Evolutionary conservation across 2,888 invertebrate genomes (phyloP).

Genomic region (Choreutis nemorana): DNA sequence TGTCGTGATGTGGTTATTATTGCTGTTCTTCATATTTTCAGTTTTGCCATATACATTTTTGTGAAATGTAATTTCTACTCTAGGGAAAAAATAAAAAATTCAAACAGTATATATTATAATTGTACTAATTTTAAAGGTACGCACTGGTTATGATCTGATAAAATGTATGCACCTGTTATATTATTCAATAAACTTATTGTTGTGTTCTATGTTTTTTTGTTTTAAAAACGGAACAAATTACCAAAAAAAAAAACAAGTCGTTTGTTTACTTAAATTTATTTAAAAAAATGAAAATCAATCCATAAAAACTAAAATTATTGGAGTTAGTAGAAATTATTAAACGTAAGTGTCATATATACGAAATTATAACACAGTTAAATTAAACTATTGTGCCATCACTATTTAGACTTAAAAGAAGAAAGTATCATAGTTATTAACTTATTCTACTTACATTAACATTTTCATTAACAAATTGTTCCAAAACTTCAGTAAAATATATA

Average conservation of each 20-base stretch:
- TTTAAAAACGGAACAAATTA: not conserved
- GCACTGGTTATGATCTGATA: too few species aligned
- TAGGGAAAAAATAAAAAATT: too few species aligned
- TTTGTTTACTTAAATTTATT: conserved; percentile 38
- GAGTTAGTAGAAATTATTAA: conserved; percentile 38
- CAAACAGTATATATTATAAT: too few species aligned
- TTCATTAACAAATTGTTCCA: conserved; percentile 41
- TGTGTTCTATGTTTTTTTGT: not conserved
- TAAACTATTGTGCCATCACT: conserved; percentile 20
- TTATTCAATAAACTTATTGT: not conserved
- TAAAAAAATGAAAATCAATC: conserved; percentile 59
- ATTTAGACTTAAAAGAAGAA: conserved; percentile 16
- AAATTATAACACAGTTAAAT: conserved; percentile 28
- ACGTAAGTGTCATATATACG: conserved; percentile 42
- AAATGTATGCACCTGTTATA: too few species aligned
- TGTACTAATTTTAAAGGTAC: conserved; percentile 7
- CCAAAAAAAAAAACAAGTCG: conserved; percentile 2
- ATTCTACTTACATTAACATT: conserved; percentile 6
- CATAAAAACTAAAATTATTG: conserved; percentile 32
- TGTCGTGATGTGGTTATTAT: too few species aligned
- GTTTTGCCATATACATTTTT: too few species aligned
- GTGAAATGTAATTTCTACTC: too few species aligned
- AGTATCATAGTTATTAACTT: not conserved
- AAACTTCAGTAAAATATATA: conserved; percentile 26
- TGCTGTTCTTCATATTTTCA: too few species aligned